Evolutionary conservation across 2,113 vertebrate genomes (phyloP), one percentile per base, ranked within the genome.

Genomic region (Phylloscopus trochilus): DNA sequence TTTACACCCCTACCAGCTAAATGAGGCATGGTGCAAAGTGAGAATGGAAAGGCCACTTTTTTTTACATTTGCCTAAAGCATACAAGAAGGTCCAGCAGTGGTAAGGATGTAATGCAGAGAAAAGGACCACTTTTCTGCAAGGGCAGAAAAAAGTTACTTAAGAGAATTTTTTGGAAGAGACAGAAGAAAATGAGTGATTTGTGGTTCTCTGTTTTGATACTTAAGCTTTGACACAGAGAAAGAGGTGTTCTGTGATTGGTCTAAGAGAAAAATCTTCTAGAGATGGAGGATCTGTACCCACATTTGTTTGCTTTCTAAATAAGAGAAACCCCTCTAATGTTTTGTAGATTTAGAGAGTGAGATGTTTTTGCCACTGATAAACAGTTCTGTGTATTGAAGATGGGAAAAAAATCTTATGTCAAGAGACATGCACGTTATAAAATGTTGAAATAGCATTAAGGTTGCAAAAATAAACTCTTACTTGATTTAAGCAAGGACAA

Each of bases 291-390:
- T 55, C 89, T 74, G 22, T 62, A 41, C 47, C 19, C 2, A 4
- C 1, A 2, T 73, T 56, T 53, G 4, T 76, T 76, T 69, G 41
- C 15, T 58, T 91, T 86, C 15, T 37, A 56, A 85, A 14, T 72
- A 33, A 72, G 27, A 58, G 51, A 41, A 28, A 2, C 0, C 0
- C 0, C 13, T 1, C 4, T 4, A 41, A 41, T 41, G 0, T 31
- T 76, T 69, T 76, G 13, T 83, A 23, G n/a, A 60, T 69, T 49
- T 83, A 51, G 43, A 72, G 35, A 85, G 41, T 41, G 37, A 44
- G 56, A 41, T 8, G 30, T 75, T 62, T 49, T 79, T 59, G 18
- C 39, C 7, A 4, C 47, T 75, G 14, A 41, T 49, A 63, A 88
- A 49, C 35, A 64, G 28, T 37, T 72, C 44, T 44, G 3, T 55